phyloP scores from a whole-genome alignment of 2,888 invertebrate genomes.

The Encarsia formosa region DNA sequence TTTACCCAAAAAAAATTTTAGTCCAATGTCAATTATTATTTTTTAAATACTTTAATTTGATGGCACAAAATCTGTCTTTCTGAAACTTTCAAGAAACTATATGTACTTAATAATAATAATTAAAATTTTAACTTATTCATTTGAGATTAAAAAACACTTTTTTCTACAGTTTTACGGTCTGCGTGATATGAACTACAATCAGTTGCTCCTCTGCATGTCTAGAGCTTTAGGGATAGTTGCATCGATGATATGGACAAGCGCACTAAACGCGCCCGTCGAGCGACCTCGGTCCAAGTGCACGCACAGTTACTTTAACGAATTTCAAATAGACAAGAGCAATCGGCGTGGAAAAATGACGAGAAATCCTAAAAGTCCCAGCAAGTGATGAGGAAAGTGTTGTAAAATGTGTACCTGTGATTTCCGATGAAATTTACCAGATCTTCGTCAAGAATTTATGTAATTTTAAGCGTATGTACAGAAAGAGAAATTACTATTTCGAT shows the following conservation, averaged over 20 bases:
- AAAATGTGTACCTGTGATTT: too few species aligned
- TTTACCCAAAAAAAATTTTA: too few species aligned
- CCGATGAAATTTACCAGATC: too few species aligned
- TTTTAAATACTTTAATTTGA: too few species aligned
- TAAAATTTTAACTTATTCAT: not conserved
- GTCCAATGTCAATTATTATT: too few species aligned
- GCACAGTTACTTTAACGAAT: conserved; percentile 23
- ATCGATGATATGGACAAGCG: conserved; percentile 43
- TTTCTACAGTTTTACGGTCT: conserved; percentile 38
- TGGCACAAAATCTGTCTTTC: too few species aligned
- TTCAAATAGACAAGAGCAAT: conserved; percentile 1
- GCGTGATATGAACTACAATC: conserved; percentile 43
- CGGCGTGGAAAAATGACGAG: conserved; percentile 4
- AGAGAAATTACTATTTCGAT: too few species aligned
- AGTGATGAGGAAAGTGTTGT: too few species aligned
- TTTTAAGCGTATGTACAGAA: too few species aligned
- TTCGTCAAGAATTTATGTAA: too few species aligned
- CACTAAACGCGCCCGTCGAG: conserved; percentile 39
- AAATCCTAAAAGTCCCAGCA: too few species aligned
- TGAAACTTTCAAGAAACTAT: not conserved
- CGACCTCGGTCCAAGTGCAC: conserved; percentile 38
- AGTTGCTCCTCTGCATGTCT: conserved; percentile 40
- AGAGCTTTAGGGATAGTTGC: conserved; percentile 41
- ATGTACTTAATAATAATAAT: not conserved
- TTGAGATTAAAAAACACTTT: conserved; percentile 1